A percentile compares a stretch with the other conserved stretches of the same genome.
phyloP scores from a whole-genome alignment of 1,140 invertebrate genomes.

The Lepidotrigona ventralis region DNA sequence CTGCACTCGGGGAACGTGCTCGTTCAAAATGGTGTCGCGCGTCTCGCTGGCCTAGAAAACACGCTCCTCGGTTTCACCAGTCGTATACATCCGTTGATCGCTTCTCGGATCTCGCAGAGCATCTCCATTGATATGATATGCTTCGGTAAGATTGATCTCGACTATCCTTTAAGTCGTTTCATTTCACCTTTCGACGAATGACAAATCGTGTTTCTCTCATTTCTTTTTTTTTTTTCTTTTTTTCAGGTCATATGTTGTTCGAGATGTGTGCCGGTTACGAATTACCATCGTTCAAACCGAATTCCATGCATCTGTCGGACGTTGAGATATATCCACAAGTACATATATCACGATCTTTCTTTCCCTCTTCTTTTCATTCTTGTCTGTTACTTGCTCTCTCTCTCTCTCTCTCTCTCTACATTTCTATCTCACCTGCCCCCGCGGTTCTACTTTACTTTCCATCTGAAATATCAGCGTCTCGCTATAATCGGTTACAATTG shows the following conservation, averaged over 20 bases:
- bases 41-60: constrained; percentile 91
- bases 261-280: constrained; percentile 95
- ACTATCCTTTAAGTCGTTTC: background rate
- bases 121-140: constrained; percentile 87
- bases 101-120: constrained; percentile 79
- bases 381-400: background rate
- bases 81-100: constrained; percentile 82
- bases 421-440: background rate
- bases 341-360: constrained; percentile 47
- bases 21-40: constrained; percentile 93
- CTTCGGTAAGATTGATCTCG: constrained; percentile 82
- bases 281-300: constrained; percentile 86
- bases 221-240: constrained; percentile 30
- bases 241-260: constrained; percentile 88
- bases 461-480: background rate
- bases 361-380: background rate
- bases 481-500: background rate
- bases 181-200: background rate
- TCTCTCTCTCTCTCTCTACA: too few species aligned
- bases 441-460: background rate
- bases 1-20: constrained; percentile 95
- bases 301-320: constrained; percentile 86
- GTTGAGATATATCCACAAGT: constrained; percentile 89
- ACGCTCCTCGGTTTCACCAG: constrained; percentile 89
- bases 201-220: constrained; percentile 9